phyloP scores from a whole-genome alignment of 2,888 invertebrate species.

The Euzophera pinguis region DNA sequence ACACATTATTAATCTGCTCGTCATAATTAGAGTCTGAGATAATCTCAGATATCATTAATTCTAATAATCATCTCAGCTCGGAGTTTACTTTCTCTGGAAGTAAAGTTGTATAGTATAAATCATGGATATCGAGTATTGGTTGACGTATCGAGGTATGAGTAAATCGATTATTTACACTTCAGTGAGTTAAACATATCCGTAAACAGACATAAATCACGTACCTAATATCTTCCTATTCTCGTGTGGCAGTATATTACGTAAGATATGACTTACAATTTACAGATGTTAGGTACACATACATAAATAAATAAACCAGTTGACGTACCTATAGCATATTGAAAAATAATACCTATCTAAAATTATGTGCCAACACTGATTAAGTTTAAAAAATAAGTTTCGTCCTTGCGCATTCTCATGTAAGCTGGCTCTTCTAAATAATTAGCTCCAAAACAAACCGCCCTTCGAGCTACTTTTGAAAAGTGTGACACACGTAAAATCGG shows the following conservation, averaged over 20 bases:
- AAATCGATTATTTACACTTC: constrained; percentile 4
- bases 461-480: too few relatives aligned
- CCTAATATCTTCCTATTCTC: not conserved
- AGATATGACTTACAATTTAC: not conserved
- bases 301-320: not conserved
- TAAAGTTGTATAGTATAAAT: not conserved
- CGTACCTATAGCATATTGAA: not conserved
- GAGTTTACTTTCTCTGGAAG: not conserved
- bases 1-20: not conserved
- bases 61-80: not conserved
- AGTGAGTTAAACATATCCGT: not conserved
- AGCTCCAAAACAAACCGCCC: too few relatives aligned
- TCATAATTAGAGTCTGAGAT: too few relatives aligned
- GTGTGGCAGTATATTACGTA: not conserved
- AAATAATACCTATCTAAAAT: too few relatives aligned
- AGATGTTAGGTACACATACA: not conserved
- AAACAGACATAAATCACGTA: not conserved
- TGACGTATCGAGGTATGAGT: not conserved
- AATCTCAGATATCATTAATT: too few relatives aligned
- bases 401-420: too few relatives aligned
- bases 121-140: not conserved
- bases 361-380: too few relatives aligned
- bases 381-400: too few relatives aligned
- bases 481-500: too few relatives aligned
- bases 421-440: too few relatives aligned